Evolutionary conservation across 2,888 invertebrate genomes (phyloP).

Genomic region (Adineta ricciae): DNA sequence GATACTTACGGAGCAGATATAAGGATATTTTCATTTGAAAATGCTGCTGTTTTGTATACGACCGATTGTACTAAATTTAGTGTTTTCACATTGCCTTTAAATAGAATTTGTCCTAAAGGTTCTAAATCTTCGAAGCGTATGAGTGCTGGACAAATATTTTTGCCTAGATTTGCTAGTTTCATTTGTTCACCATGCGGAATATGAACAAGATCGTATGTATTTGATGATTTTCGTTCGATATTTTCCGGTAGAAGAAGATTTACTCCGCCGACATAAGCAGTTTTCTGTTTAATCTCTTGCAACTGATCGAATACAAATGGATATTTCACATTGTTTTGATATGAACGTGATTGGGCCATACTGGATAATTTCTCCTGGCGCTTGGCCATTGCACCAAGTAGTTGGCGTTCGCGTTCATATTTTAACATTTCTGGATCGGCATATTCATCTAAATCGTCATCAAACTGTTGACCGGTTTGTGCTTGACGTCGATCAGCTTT

Average conservation of each 20-base stretch:
- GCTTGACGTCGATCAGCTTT: slow-evolving; percentile 24
- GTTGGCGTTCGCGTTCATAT: slow-evolving; percentile 27
- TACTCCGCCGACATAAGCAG: slow-evolving; percentile 28
- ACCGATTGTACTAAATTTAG: slow-evolving; percentile 89
- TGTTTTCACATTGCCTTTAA: slow-evolving; percentile 65
- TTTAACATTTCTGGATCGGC: slow-evolving; percentile 19
- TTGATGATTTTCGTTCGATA: slow-evolving; percentile 20
- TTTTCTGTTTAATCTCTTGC: slow-evolving; percentile 17
- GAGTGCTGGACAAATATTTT: not conserved
- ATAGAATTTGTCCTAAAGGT: slow-evolving; percentile 74
- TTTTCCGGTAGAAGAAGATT: slow-evolving; percentile 33
- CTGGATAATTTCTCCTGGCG: not conserved
- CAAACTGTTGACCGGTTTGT: not conserved
- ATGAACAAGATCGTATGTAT: slow-evolving; percentile 22
- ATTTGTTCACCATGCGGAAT: slow-evolving; percentile 29
- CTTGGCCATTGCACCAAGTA: not conserved
- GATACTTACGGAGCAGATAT: slow-evolving; percentile 72
- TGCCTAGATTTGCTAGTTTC: not conserved
- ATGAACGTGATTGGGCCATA: not conserved
- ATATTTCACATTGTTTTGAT: slow-evolving; percentile 13
- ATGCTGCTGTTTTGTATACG: slow-evolving; percentile 86
- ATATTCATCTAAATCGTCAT: not conserved
- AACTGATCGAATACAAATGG: slow-evolving; percentile 33
- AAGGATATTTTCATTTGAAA: slow-evolving; percentile 86
- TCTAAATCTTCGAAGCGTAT: slow-evolving; percentile 27